Conservation (phyloP, 2,113 vertebrate species). For the Halichoeres trimaculatus region DNA sequence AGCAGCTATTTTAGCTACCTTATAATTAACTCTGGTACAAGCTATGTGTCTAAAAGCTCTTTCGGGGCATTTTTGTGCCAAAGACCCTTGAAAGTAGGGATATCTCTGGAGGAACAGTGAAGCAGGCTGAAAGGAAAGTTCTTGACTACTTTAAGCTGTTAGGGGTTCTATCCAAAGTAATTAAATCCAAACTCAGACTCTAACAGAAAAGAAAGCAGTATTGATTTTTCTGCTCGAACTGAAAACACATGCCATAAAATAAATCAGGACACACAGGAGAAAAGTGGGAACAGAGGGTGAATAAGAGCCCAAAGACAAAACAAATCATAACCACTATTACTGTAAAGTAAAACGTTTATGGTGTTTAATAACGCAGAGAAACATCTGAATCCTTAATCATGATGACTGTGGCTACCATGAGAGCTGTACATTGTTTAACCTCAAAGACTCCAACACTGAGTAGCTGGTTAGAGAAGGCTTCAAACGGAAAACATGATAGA, state of each 20-base stretch:
- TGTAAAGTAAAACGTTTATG: neutral
- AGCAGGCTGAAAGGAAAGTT: conserved; percentile 3
- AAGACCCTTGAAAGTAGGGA: neutral
- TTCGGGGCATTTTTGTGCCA: neutral
- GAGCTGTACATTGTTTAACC: too few species aligned
- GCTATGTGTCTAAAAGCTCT: neutral
- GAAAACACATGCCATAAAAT: neutral
- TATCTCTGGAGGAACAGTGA: neutral
- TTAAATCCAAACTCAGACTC: conserved; percentile 1
- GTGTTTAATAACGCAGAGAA: neutral
- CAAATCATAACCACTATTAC: neutral
- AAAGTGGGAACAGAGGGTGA: neutral
- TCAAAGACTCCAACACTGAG: too few species aligned
- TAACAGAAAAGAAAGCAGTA: neutral
- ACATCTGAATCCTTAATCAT: neutral
- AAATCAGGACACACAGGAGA: neutral
- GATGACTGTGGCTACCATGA: neutral
- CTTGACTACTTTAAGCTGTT: neutral
- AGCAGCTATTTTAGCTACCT: too few species aligned
- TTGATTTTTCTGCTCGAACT: neutral
- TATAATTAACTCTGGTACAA: neutral
- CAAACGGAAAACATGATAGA: too few species aligned
- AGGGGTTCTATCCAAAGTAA: neutral
- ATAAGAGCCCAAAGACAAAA: neutral
- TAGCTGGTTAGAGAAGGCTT: too few species aligned